Base-by-base conservation (phyloP, 2,797 vertebrate species). In the Carapus acus region DNA sequence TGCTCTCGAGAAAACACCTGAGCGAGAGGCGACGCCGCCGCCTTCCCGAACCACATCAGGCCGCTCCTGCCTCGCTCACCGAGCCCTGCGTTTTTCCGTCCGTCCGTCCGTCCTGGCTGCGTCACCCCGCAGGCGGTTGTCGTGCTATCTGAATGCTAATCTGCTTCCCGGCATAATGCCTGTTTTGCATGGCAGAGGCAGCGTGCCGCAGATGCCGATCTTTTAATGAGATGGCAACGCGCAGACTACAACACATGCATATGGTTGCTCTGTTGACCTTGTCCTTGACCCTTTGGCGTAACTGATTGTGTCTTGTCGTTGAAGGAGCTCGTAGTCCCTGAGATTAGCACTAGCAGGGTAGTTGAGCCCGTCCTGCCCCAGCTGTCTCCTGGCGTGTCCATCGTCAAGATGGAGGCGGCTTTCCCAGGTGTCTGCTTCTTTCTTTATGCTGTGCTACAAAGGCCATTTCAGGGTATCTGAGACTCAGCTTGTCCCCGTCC, bases 361-460 rank as follows among this genome's bases (percentile, higher is more conserved):
- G 65, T 87, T 72, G 88, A 92, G 60, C 86, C 87, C 56, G 80
- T 90, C 53, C 92, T 90, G 43, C 90, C 89, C 54, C 92, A 92
- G 76, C 89, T 93, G 47, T 94, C 92, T 68, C 90, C 90, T 22
- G 92, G 90, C 66, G 83, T 93, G 80, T 92, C 90, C 62, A 92
- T 91, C 46, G 89, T 94, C 74, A 88, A 88, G 46, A 83, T 94
- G 56, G 86, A 90, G 59, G 85, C 86, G 52, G 83, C 85, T 33
- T 90, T 87, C 73, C 89, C 87, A 89, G 93, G 91, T 94, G 90
- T 79, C 71, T 48, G 70, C 61, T 75, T 67, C 46, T 58, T 53
- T 76, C 18, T 69, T 65, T 43, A 47, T 46, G 36, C n/a, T 47
- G 29, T 54, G 18, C 7, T 53, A 34, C 2, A 1, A 11, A 41